These are phyloP conservation scores for Myiothlypis coronata DNA, from an alignment of 2,797 vertebrate species.

Conservation along the genomic window DNA sequence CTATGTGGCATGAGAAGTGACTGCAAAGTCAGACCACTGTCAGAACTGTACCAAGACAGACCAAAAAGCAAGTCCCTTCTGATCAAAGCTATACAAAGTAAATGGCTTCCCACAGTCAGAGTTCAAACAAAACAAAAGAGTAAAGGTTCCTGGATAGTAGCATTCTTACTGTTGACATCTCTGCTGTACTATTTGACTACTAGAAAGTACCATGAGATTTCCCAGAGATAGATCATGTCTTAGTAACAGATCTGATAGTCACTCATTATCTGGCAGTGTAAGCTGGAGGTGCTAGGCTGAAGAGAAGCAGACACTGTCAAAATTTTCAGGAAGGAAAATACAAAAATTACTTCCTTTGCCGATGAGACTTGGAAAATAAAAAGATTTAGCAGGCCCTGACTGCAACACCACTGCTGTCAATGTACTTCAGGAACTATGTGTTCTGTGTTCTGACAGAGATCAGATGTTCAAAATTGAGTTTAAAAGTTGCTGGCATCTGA, in stretches of 20 bases:
- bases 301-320: background rate
- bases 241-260: background rate
- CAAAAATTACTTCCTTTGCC: background rate
- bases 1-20: background rate
- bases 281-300: background rate
- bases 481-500: background rate
- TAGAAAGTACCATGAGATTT: background rate
- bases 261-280: background rate
- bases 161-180: background rate
- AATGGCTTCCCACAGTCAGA: background rate
- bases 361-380: background rate
- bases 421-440: background rate
- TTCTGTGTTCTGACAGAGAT: background rate
- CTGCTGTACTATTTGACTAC: background rate
- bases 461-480: background rate
- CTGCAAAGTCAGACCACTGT: background rate
- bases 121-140: slow-evolving; percentile 2
- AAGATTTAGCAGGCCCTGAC: background rate
- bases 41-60: background rate
- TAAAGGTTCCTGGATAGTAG: background rate
- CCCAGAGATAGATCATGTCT: background rate
- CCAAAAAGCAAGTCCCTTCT: background rate
- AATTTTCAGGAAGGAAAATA: background rate
- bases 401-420: background rate
- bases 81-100: background rate